Percentiles rank a stretch among this genome's conserved stretches.
Evolutionary conservation across 2,113 vertebrate genomes (phyloP).

Genomic region (Silurus asotus): DNA sequence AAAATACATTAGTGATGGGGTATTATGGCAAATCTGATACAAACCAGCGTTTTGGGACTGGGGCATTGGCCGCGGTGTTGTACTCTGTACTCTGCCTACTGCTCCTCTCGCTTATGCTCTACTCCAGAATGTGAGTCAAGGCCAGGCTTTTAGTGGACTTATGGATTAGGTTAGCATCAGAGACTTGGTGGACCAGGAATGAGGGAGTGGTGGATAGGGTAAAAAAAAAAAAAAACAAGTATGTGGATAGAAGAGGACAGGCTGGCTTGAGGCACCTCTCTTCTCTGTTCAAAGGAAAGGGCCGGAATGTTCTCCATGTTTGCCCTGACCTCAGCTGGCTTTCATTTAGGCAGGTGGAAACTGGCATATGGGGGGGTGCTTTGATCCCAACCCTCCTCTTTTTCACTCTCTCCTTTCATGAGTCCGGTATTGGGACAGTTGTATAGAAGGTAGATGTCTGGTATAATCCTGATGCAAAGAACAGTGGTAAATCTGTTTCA

Average conservation of each 20-base stretch:
- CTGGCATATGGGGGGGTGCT: constrained; percentile 37
- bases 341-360: constrained; percentile 45
- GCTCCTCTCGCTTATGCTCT: constrained; percentile 13
- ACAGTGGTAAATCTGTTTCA: constrained; percentile 2
- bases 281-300: constrained; percentile 30
- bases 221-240: constrained; percentile 2
- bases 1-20: background rate
- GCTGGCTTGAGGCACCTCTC: constrained; percentile 36
- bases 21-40: background rate
- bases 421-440: constrained; percentile 16
- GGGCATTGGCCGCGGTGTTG: background rate
- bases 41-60: background rate
- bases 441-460: constrained; percentile 6
- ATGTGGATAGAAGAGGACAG: constrained; percentile 25
- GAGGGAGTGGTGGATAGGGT: background rate
- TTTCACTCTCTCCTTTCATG: constrained; percentile 25
- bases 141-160: constrained; percentile 10
- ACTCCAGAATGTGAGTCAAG: background rate
- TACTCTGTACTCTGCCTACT: constrained; percentile 11
- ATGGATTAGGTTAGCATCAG: constrained; percentile 29
- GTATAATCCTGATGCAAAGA: background rate
- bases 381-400: constrained; percentile 46
- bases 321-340: constrained; percentile 47
- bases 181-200: constrained; percentile 1
- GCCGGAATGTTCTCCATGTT: constrained; percentile 36